Conservation (phyloP, 2,888 invertebrate species). For the Clepsis dumicolana region DNA sequence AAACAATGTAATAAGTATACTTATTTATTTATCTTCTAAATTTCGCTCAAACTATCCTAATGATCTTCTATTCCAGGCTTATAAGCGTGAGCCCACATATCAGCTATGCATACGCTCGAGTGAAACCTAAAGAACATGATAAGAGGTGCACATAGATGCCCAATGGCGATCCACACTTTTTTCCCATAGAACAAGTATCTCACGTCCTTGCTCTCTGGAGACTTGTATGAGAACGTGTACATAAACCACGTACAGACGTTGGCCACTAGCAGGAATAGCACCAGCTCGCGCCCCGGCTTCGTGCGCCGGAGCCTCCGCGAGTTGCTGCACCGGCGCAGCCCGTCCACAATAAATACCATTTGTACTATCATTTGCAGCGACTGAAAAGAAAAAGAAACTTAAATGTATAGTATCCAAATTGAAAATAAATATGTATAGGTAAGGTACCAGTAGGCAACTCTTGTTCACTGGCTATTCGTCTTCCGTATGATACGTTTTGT, state of each 20-base stretch:
- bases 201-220: slow-evolving; percentile 48
- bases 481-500: too few species aligned
- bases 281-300: slow-evolving; percentile 88
- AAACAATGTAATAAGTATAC: not conserved
- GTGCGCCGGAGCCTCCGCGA: slow-evolving; percentile 76
- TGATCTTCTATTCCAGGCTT: slow-evolving; percentile 36
- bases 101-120: slow-evolving; percentile 87
- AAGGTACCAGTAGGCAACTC: too few species aligned
- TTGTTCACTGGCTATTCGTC: too few species aligned
- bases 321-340: slow-evolving; percentile 87
- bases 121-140: slow-evolving; percentile 89
- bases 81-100: slow-evolving; percentile 89
- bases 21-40: slow-evolving; percentile 5
- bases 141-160: slow-evolving; percentile 87
- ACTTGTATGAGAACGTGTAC: slow-evolving; percentile 80
- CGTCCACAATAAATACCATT: slow-evolving; percentile 88
- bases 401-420: not conserved
- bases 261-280: slow-evolving; percentile 88
- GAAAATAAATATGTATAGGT: too few species aligned
- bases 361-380: slow-evolving; percentile 87
- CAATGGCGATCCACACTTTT: slow-evolving; percentile 86
- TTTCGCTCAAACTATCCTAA: not conserved
- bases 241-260: slow-evolving; percentile 89
- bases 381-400: slow-evolving; percentile 56
- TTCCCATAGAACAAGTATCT: slow-evolving; percentile 86